Percentiles rank a stretch among this genome's conserved stretches.
These are phyloP conservation scores for Eueides isabella DNA, from an alignment of 1,140 invertebrate species.

Conservation along the genomic window DNA sequence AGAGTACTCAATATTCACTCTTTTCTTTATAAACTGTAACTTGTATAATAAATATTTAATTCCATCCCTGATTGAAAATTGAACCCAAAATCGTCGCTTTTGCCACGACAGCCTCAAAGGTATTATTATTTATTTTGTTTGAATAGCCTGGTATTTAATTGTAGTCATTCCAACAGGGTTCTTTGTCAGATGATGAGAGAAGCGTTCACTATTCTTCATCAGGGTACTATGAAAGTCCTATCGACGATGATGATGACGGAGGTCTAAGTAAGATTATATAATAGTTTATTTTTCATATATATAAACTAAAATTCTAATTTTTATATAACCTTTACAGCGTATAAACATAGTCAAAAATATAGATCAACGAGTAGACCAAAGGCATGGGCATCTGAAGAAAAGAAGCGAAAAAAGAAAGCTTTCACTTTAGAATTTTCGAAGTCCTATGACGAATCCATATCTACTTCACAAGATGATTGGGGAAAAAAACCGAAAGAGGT, in stretches of 20 bases:
- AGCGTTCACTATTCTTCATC: constrained; percentile 89
- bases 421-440: constrained; percentile 87
- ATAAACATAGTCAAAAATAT: constrained; percentile 81
- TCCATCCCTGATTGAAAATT: too few relatives aligned
- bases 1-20: too few relatives aligned
- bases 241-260: constrained; percentile 85
- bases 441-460: constrained; percentile 78
- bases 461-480: constrained; percentile 78
- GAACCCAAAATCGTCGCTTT: too few relatives aligned
- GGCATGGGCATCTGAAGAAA: constrained; percentile 86
- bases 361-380: constrained; percentile 70
- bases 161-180: constrained; percentile 69
- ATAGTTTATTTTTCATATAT: constrained; percentile 15
- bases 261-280: constrained; percentile 75
- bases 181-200: constrained; percentile 86
- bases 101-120: too few relatives aligned
- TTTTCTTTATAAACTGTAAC: too few relatives aligned
- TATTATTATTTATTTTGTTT: too few relatives aligned
- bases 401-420: constrained; percentile 85
- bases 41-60: too few relatives aligned
- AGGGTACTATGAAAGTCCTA: constrained; percentile 90
- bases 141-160: too few relatives aligned
- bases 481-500: constrained; percentile 67
- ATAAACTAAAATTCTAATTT: constrained; percentile 1
- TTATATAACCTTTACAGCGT: constrained; percentile 51